Evolutionary conservation across 2,888 invertebrate genomes (phyloP), one percentile per base, ranked within the genome.

Genomic region (Mamestra brassicae): DNA sequence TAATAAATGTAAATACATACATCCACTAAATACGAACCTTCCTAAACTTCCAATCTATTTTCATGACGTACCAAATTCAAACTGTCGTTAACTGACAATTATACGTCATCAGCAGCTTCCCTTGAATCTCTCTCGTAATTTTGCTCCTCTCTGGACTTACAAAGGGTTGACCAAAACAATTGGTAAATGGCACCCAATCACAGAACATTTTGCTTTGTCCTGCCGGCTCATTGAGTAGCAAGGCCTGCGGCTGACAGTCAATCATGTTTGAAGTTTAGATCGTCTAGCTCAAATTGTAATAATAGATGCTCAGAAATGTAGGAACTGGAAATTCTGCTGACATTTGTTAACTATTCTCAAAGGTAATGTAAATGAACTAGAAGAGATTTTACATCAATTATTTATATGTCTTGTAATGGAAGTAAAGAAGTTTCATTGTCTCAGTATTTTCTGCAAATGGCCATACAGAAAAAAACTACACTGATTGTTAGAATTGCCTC

Each of bases 171-270:
- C n/a, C 71, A 63, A 71, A 76, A 76, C 62, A 63, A 63, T 80
- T 54, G 63, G 36, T 64, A 72, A 67, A 66, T 68, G 68, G 66
- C 54, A 60, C 26, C 52, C 77, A 72, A 81, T 73, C 72, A 73
- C 45, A 71, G 69, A 60, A 58, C 61, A 62, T 58, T 84, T 72
- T 6, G 72, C 72, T 72, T 81, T 81, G 77, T 81, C 34, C 34
- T 34, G 8, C 11, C 11, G 34, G 15, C 62, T 69, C 65, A 68
- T 76, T 67, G 69, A 66, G 26, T 52, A 36, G 42, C 13, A 10
- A 11, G 36, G 17, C n/a, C 50, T 82, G 82, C 8, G 47, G 34
- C 61, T 71, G 82, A 77, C 82, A 73, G 50, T 81, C 70, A 72
- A 63, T 81, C 85, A 76, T 61, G 45, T 57, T 63, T 58, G 77